These are phyloP conservation scores for Conus betulinus DNA, from an alignment of 1,140 invertebrate species.

Conservation along the genomic window DNA sequence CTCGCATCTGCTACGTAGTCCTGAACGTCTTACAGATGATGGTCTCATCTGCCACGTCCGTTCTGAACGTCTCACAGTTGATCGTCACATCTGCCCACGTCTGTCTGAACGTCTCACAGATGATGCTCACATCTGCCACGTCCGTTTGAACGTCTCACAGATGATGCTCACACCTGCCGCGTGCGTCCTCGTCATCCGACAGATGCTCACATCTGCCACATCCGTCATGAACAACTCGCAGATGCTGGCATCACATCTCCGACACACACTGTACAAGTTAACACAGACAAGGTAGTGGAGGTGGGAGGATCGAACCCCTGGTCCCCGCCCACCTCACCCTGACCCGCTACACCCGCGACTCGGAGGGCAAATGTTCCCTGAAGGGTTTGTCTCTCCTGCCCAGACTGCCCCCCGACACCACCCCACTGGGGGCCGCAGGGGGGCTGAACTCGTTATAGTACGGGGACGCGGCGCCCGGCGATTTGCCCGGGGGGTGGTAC, in stretches of 20 bases:
- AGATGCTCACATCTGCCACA: background rate
- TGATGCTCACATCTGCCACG: background rate
- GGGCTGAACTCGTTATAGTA: slow-evolving; percentile 31
- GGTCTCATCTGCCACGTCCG: no score
- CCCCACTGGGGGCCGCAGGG: background rate
- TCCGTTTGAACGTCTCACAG: background rate
- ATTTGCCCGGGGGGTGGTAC: background rate
- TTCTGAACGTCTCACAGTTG: background rate
- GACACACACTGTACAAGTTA: background rate
- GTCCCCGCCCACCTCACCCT: background rate
- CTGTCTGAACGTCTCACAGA: background rate
- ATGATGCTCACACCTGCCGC: background rate
- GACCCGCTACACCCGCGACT: slow-evolving; percentile 22
- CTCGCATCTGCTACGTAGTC: no score
- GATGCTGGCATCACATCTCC: background rate
- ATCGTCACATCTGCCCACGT: background rate
- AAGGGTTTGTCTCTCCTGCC: background rate
- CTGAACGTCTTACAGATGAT: no score
- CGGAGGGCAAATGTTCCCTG: slow-evolving; percentile 26
- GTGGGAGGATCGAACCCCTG: background rate
- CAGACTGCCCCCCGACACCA: background rate
- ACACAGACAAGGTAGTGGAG: background rate
- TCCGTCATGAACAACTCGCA: background rate
- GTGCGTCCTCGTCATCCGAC: background rate
- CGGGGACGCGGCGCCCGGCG: background rate